Conservation (phyloP, 2,797 vertebrate species). For the Enteromius thamalakanensis region DNA sequence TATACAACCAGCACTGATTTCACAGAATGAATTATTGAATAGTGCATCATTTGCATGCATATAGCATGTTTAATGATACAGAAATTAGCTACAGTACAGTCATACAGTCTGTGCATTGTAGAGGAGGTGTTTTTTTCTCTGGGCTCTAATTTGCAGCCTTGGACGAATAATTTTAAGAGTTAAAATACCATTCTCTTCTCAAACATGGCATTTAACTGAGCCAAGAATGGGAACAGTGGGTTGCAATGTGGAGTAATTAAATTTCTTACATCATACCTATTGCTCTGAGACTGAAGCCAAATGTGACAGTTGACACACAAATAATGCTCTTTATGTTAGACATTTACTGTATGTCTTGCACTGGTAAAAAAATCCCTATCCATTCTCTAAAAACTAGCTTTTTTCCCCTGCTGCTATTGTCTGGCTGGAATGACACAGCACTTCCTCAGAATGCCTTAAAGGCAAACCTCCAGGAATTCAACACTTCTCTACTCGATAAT, state of each 20-base stretch:
- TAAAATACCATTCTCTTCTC: neutral
- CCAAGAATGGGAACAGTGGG: neutral
- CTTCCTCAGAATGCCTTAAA: conserved; percentile 54
- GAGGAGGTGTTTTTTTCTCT: neutral
- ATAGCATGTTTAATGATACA: neutral
- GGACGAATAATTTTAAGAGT: neutral
- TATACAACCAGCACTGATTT: neutral
- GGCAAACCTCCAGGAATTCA: neutral
- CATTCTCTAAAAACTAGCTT: neutral
- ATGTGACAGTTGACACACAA: neutral
- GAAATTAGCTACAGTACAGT: neutral
- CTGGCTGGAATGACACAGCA: conserved; percentile 55
- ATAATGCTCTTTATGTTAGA: neutral
- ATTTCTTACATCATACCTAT: conserved; percentile 21
- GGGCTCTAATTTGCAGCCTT: neutral
- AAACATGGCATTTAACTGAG: neutral
- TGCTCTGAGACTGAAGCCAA: neutral
- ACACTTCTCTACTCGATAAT: neutral
- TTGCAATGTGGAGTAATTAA: neutral
- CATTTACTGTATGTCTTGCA: neutral
- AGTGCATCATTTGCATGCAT: neutral
- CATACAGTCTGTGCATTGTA: neutral
- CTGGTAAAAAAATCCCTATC: neutral
- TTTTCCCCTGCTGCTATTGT: conserved; percentile 4
- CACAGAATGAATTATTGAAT: neutral